Base-by-base conservation (phyloP, 2,888 invertebrate species). In the Drosophila tanythrix region DNA sequence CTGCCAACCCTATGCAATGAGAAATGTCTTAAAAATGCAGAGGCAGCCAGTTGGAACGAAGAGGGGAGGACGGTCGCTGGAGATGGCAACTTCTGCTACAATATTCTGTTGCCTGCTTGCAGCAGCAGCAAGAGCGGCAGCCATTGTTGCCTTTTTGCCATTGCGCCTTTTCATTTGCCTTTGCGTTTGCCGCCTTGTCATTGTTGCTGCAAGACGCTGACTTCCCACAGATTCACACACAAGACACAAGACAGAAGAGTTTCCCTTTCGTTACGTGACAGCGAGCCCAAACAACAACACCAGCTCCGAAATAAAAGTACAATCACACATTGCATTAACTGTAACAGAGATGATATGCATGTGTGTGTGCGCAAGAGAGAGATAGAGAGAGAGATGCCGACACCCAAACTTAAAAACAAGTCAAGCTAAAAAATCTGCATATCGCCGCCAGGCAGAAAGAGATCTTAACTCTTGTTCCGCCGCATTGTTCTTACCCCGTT, bases 181-280 rank as follows among this genome's bases (percentile, higher is more conserved):
- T 78, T 75, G 56, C 55, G 15, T 70, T 61, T 53, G 78, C 77
- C 76, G 88, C 69, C 76, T 70, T 83, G 83, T 88, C 83, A 83
- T 86, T 83, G 83, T 72, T 67, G 87, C 81, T 67, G 83, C 81
- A 77, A 86, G 83, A 83, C 83, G 83, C 53, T 83, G 87, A 78
- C 83, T 88, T 83, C 89, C 89, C 89, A 83, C 83, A 88, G 83
- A 87, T 74, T 69, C 75, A 68, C 59, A 59, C 43, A 11, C 43
- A 43, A 38, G 8, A 38, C n/a, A n/a, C n/a, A 43, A 46, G 61
- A 75, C 58, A 73, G 80, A 82, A 72, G 77, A 83, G 89, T 83
- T 83, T 83, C 83, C 87, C 83, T 83, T 83, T 83, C 83, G 89
- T 83, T 83, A 83, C 89, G 89, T 88, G 89, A 83, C 89, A 83